These are phyloP conservation scores for Brachirus orientalis DNA, from an alignment of 2,113 vertebrate genomes.

Conservation along the genomic window DNA sequence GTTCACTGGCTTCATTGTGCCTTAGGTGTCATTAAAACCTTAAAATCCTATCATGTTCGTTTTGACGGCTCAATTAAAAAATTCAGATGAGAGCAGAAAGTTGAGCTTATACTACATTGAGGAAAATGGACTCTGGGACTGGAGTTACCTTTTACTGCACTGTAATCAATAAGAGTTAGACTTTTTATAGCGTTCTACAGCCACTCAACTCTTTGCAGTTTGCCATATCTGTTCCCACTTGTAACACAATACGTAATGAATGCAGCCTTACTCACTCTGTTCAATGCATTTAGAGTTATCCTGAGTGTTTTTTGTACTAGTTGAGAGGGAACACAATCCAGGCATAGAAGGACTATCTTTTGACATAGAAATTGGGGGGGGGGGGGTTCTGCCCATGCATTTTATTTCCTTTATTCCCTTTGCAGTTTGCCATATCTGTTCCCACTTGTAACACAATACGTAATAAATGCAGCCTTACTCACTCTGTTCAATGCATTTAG, in stretches of 20 bases:
- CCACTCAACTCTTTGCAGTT: not conserved
- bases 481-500: not conserved
- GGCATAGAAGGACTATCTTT: too few species aligned
- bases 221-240: not conserved
- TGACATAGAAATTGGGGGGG: too few species aligned
- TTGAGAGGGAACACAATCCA: not conserved
- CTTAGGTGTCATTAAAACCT: constrained; percentile 10
- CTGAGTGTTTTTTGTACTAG: not conserved
- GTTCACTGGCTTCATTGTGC: not conserved
- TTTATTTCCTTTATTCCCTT: too few species aligned
- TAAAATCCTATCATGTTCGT: constrained; percentile 7
- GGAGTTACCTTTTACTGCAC: not conserved
- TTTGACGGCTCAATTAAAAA: constrained; percentile 37
- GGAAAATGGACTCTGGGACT: constrained; percentile 3
- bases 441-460: not conserved
- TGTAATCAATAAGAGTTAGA: not conserved
- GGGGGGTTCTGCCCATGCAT: too few species aligned
- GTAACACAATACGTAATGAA: not conserved
- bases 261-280: not conserved
- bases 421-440: not conserved
- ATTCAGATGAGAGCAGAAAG: constrained; percentile 1
- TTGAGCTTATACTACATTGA: not conserved
- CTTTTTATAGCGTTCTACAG: too few species aligned
- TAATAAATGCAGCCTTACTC: not conserved
- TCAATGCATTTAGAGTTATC: not conserved